These are phyloP conservation scores for Temnopleurus reevesii DNA, from an alignment of 53 echinoderm and acorn worm species.

Conservation along the genomic window DNA sequence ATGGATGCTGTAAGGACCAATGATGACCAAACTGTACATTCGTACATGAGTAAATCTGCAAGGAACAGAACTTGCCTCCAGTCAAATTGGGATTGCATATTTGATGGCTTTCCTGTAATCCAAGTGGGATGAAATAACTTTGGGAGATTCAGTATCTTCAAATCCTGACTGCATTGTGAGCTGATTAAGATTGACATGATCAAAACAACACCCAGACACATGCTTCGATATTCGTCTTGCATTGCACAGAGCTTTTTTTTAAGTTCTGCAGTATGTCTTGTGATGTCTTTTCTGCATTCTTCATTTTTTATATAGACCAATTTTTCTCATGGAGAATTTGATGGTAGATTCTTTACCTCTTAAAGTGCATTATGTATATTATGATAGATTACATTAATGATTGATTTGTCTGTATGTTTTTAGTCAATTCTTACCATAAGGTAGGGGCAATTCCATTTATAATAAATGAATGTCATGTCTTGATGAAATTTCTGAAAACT, in stretches of 20 bases:
- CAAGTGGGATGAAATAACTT: background rate
- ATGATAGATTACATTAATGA: background rate
- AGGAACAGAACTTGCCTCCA: background rate
- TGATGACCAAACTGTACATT: slow-evolving; percentile 9
- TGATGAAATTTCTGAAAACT: too few relatives aligned
- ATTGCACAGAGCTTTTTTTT: slow-evolving; percentile 10
- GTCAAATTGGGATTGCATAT: background rate
- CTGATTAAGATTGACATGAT: background rate
- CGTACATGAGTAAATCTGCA: background rate
- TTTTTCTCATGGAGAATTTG: background rate
- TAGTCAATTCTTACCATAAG: background rate
- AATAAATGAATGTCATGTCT: too few relatives aligned
- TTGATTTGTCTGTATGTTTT: background rate
- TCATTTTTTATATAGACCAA: background rate
- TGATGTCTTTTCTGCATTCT: background rate
- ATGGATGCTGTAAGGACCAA: background rate
- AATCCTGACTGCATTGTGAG: background rate
- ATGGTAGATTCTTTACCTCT: slow-evolving; percentile 17
- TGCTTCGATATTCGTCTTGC: background rate
- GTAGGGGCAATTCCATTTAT: too few relatives aligned
- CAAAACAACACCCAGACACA: background rate
- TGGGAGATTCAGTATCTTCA: background rate
- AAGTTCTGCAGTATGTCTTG: background rate
- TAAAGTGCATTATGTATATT: slow-evolving; percentile 50
- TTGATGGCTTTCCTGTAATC: too few relatives aligned